Conservation (phyloP, 2,888 invertebrate genomes). For the Rapana venosa region DNA sequence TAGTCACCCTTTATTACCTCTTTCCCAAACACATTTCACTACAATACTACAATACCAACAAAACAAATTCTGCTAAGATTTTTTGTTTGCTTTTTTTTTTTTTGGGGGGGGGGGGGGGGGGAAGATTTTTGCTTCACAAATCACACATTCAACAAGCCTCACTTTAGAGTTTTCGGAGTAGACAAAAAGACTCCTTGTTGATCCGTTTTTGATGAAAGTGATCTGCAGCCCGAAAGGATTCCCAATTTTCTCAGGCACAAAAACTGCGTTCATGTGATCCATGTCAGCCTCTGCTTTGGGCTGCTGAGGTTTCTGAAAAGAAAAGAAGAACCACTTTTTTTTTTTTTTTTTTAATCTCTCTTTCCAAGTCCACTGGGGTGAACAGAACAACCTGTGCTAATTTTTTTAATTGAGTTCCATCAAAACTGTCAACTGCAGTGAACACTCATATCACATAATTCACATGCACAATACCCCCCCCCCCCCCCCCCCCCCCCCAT, state of each 20-base stretch:
- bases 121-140: neutral
- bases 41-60: neutral
- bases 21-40: neutral
- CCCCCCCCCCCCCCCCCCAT: neutral
- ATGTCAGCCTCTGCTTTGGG: conserved; percentile 90
- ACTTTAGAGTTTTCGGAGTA: conserved; percentile 90
- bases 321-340: neutral
- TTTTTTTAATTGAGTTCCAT: too few relatives aligned
- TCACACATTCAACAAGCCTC: conserved; percentile 42
- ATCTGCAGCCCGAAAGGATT: conserved; percentile 90
- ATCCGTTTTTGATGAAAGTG: conserved; percentile 90
- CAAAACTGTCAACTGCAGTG: too few relatives aligned
- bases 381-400: too few relatives aligned
- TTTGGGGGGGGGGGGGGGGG: too few relatives aligned
- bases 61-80: neutral
- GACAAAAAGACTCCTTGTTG: conserved; percentile 91
- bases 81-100: too few relatives aligned
- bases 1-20: too few relatives aligned
- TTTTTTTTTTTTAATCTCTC: too few relatives aligned
- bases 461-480: neutral
- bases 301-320: conserved; percentile 81
- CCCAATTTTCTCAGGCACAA: conserved; percentile 89
- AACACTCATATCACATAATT: too few relatives aligned
- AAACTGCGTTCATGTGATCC: conserved; percentile 90
- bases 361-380: too few relatives aligned